Evolutionary conservation across 2,797 vertebrate species (phyloP).

Genomic region (Xenops minutus): DNA sequence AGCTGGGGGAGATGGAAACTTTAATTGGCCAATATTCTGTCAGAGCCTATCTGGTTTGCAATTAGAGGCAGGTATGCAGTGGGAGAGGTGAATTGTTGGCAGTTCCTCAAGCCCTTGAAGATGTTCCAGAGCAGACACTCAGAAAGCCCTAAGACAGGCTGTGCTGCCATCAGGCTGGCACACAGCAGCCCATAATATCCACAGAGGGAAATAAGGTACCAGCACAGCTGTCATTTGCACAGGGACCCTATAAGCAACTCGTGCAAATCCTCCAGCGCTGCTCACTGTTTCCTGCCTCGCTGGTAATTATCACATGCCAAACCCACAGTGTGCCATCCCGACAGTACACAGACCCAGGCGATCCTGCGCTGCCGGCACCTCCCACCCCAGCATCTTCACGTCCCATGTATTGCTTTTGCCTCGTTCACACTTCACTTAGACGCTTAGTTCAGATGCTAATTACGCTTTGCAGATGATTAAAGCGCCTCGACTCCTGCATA

Average conservation of each 20-base stretch:
- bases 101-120: not conserved
- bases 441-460: not conserved
- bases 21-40: not conserved
- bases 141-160: not conserved
- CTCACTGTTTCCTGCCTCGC: not conserved
- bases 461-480: not conserved
- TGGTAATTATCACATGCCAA: not conserved
- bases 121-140: not conserved
- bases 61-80: not conserved
- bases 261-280: not conserved
- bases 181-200: not conserved
- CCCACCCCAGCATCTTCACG: not conserved
- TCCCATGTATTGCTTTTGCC: rapidly evolving
- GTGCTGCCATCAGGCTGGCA: not conserved
- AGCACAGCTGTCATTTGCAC: not conserved
- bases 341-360: rapidly evolving
- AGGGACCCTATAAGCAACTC: not conserved
- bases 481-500: not conserved
- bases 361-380: not conserved
- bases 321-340: not conserved
- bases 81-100: not conserved
- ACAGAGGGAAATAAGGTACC: not conserved
- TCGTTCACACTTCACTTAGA: not conserved
- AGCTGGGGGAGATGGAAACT: not conserved
- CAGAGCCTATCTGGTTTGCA: not conserved